Conservation (phyloP, 2,113 vertebrate genomes). For the Equus przewalskii region DNA sequence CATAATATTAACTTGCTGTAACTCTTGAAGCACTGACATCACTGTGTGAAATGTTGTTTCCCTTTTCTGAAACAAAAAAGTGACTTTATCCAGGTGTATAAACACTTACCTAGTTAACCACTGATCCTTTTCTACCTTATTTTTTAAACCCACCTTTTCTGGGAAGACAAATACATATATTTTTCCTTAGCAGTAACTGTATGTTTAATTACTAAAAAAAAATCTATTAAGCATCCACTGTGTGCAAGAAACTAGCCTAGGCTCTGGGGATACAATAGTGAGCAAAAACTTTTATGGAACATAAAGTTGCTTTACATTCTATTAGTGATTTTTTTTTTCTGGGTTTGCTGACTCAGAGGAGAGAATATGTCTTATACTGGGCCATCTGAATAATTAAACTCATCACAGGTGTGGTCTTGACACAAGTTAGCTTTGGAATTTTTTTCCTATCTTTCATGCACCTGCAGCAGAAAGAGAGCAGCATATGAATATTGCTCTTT, state of each 20-base stretch:
- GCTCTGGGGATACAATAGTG: background rate
- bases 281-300: background rate
- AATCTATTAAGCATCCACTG: background rate
- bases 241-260: background rate
- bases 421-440: background rate
- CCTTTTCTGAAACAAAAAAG: slow-evolving; percentile 21
- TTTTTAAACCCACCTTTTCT: background rate
- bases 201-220: background rate
- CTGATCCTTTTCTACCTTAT: background rate
- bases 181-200: background rate
- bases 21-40: background rate
- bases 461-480: slow-evolving; percentile 21
- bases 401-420: background rate
- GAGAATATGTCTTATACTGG: background rate
- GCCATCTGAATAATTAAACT: slow-evolving; percentile 41
- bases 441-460: background rate
- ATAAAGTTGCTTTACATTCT: background rate
- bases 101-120: slow-evolving; percentile 9
- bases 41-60: slow-evolving; percentile 8
- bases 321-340: background rate
- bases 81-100: background rate
- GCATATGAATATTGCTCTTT: background rate
- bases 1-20: background rate
- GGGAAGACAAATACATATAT: background rate
- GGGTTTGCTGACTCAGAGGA: background rate